Evolutionary conservation across 2,797 vertebrate species (phyloP), one percentile per base, ranked within the genome.

Genomic region (Gymnothorax javanicus): DNA sequence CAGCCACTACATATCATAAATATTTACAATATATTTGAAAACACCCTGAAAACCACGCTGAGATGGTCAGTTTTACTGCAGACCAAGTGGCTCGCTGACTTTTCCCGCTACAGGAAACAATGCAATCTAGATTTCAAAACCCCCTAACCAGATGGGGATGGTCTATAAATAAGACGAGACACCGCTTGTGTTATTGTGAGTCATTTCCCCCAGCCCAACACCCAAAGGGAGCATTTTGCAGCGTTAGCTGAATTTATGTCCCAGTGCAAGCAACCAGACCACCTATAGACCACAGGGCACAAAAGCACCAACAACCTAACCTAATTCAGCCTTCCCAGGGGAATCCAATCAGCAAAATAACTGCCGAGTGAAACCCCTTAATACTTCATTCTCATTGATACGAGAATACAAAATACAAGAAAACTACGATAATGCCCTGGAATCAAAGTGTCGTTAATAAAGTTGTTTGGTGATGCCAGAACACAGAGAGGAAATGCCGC

Each of bases 131-230:
- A 69, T 84, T 64, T 60, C 83, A 87, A 81, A 52, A 84, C 60
- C n/a, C 50, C 43, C 54, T 62, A 60, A 81, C 83, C 75, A 85
- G 83, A 87, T 87, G 84, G 58, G 82, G 62, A 58, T 69, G 59
- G 71, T 87, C 87, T 71, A 87, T 79, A 82, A 85, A 71, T 71
- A 85, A 73, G 77, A 85, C 27, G 83, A 58, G 52, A 23, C 11
- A 69, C 52, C 54, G 8, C 25, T 85, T 17, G 33, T 54, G 67
- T 62, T 87, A 84, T 67, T 57, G 52, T 87, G 75, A 87, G 60
- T 85, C 75, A 87, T 86, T 88, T 88, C 84, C 87, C 23, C 15
- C 83, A 50, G 64, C 33, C 69, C 73, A 81, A 82, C 50, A 58
- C 71, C 83, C 77, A 75, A 85, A 77, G 59, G 54, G 75, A 1